phyloP scores from a whole-genome alignment of 2,888 invertebrate genomes.

The Idaea aversata region DNA sequence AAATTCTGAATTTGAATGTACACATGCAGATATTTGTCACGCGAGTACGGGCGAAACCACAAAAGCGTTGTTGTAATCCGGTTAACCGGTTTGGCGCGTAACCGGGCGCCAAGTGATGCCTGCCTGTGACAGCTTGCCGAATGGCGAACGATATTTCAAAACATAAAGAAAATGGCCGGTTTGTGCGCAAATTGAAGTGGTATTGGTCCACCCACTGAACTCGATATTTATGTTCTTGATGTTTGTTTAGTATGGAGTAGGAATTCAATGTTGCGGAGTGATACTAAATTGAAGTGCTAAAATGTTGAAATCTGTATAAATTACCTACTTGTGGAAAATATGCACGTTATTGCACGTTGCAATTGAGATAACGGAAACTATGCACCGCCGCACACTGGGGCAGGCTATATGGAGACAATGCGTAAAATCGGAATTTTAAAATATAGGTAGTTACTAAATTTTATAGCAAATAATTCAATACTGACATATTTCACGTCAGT shows the following conservation, averaged over 20 bases:
- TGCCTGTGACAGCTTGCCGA: conserved; percentile 43
- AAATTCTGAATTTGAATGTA: conserved; percentile 44
- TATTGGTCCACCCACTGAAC: conserved; percentile 5
- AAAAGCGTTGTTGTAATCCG: conserved; percentile 55
- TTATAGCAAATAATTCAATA: too few relatives aligned
- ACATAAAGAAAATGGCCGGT: conserved; percentile 23
- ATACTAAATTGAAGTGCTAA: neutral
- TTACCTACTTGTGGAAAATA: neutral
- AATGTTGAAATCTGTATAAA: neutral
- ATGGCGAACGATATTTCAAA: conserved; percentile 27
- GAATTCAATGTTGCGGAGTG: neutral
- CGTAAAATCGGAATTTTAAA: too few relatives aligned
- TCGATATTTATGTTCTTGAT: conserved; percentile 6
- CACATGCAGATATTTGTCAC: conserved; percentile 43
- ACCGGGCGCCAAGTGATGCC: conserved; percentile 44
- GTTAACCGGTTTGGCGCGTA: conserved; percentile 54
- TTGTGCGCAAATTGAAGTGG: conserved; percentile 21
- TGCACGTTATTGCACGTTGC: too few relatives aligned
- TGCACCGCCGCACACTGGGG: too few relatives aligned
- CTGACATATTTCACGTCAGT: too few relatives aligned
- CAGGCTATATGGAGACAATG: too few relatives aligned
- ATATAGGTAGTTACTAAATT: too few relatives aligned
- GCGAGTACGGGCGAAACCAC: conserved; percentile 43
- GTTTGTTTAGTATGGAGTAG: conserved; percentile 17
- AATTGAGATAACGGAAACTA: too few relatives aligned